A percentile compares a stretch with the other conserved stretches of the same genome.
phyloP scores from a whole-genome alignment of 2,113 vertebrate genomes.

The Pituophis catenifer region DNA sequence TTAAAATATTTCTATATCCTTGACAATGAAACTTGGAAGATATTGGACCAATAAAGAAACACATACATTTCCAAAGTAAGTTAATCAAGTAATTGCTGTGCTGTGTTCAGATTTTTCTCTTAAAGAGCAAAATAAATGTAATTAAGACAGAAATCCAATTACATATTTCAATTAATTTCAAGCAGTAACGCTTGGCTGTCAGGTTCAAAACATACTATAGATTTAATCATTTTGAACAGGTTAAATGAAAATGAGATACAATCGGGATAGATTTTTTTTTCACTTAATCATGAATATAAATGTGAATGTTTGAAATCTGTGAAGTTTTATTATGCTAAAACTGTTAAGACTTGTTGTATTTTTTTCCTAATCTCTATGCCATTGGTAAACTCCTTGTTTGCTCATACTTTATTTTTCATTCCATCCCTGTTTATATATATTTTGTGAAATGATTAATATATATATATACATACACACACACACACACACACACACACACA shows the following conservation, averaged over 20 bases:
- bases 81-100: neutral
- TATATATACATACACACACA: fast-evolving
- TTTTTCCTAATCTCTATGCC: neutral
- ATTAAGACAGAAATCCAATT: neutral
- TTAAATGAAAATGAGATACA: neutral
- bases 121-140: slow-evolving; percentile 42
- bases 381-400: neutral
- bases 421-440: neutral
- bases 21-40: slow-evolving; percentile 26
- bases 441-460: neutral
- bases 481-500: neutral
- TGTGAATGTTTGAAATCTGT: neutral
- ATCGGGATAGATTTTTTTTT: no score
- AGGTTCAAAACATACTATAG: neutral
- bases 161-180: neutral
- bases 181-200: no score
- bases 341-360: neutral
- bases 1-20: slow-evolving; percentile 49
- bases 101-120: slow-evolving; percentile 30
- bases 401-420: neutral
- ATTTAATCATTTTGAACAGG: neutral
- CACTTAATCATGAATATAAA: neutral
- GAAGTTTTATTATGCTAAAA: neutral
- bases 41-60: slow-evolving; percentile 25
- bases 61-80: slow-evolving; percentile 7